Conservation (phyloP, 2,797 vertebrate genomes). For the Chloroceryle amazona region DNA sequence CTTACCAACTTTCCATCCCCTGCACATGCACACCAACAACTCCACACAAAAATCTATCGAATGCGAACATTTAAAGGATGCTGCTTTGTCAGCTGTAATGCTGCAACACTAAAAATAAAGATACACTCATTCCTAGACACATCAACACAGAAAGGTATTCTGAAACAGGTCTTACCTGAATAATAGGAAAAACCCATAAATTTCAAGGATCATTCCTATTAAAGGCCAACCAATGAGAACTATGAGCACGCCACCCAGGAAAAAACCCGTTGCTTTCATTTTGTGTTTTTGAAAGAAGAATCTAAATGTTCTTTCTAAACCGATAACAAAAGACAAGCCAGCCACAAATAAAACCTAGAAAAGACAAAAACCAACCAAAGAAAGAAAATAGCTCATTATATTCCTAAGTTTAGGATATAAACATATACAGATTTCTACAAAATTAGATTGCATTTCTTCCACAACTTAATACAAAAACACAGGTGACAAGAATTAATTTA, state of each 20-base stretch:
- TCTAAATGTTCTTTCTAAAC: slow-evolving; percentile 95
- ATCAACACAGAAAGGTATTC: background rate
- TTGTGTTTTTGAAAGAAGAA: slow-evolving; percentile 99
- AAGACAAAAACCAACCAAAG: slow-evolving; percentile 12
- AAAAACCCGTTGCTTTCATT: slow-evolving; percentile 95
- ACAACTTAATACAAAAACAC: background rate
- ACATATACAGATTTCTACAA: background rate
- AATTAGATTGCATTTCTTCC: background rate
- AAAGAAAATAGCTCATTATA: background rate
- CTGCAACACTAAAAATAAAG: background rate
- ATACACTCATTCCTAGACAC: background rate
- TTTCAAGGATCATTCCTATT: slow-evolving; percentile 94
- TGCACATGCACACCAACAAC: background rate
- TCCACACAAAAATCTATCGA: background rate
- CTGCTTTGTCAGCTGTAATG: background rate
- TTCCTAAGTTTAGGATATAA: background rate
- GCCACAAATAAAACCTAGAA: slow-evolving; percentile 95
- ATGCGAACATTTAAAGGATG: background rate
- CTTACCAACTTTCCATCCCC: background rate
- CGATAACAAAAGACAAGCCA: slow-evolving; percentile 95
- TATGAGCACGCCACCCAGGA: slow-evolving; percentile 94
- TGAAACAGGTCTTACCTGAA: slow-evolving; percentile 88
- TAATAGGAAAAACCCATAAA: slow-evolving; percentile 97
- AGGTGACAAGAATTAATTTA: background rate
- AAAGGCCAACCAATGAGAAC: slow-evolving; percentile 97